phyloP scores from a whole-genome alignment of 2,888 invertebrate genomes.

The Lasioglossum figueresi region DNA sequence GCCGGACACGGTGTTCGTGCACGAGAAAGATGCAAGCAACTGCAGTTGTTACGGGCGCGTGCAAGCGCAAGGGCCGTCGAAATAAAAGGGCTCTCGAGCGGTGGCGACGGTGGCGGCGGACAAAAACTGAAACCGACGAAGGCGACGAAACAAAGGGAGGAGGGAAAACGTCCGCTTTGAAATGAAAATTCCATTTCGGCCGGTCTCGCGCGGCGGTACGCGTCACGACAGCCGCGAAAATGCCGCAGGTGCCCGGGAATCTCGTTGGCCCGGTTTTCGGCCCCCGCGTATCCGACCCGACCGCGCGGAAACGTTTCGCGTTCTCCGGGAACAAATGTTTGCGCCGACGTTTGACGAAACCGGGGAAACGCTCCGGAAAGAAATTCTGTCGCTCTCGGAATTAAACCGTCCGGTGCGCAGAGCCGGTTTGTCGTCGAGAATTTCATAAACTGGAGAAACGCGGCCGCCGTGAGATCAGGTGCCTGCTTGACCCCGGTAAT shows the following conservation, averaged over 20 bases:
- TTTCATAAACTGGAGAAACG: not conserved
- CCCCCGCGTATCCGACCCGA: not conserved
- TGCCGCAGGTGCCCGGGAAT: conserved; percentile 32
- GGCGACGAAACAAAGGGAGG: conserved; percentile 31
- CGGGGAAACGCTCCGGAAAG: conserved; percentile 2
- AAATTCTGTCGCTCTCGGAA: conserved; percentile 8
- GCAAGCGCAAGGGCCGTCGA: conserved; percentile 1
- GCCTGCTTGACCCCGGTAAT: not conserved
- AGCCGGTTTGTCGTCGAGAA: not conserved
- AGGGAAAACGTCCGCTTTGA: conserved; percentile 25
- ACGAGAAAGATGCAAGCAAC: not conserved
- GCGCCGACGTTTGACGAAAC: conserved; percentile 13
- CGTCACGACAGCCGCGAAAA: conserved; percentile 14
- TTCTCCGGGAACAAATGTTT: conserved; percentile 18
- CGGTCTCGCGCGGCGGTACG: conserved; percentile 35
- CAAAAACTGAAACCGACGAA: conserved; percentile 34
- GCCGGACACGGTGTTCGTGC: conserved; percentile 11
- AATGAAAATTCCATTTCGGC: conserved; percentile 56
- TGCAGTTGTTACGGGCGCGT: not conserved
- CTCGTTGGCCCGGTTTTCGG: conserved; percentile 44
- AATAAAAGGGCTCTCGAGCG: conserved; percentile 24
- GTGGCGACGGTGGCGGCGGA: not conserved
- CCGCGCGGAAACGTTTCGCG: conserved; percentile 10
- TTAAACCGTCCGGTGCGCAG: not conserved
- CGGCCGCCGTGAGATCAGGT: not conserved